Evolutionary conservation across 2,888 invertebrate genomes (phyloP).

Genomic region (Apamea crenata): DNA sequence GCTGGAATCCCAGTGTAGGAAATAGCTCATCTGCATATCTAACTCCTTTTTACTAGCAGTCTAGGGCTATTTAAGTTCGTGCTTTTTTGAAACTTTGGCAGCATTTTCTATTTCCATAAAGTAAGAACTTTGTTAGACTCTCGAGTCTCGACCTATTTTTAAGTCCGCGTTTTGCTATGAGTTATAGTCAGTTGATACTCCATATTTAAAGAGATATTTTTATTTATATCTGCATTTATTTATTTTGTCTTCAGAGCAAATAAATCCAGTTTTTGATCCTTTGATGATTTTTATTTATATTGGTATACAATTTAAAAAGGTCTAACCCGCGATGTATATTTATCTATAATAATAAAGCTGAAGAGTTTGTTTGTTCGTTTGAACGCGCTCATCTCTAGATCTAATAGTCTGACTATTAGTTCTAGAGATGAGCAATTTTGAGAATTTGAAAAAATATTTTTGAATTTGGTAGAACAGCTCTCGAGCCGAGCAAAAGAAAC

Average conservation of each 20-base stretch:
- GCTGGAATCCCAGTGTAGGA: background rate
- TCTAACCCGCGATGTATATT: background rate
- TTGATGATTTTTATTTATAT: background rate
- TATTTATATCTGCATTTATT: background rate
- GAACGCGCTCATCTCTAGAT: too few species aligned
- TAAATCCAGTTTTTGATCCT: constrained; percentile 15
- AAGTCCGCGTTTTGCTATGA: background rate
- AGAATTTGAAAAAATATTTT: too few species aligned
- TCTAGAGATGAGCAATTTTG: too few species aligned
- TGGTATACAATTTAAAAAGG: background rate
- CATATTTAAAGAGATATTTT: background rate
- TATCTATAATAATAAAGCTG: too few species aligned
- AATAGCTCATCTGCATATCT: too few species aligned
- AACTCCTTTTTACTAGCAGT: background rate
- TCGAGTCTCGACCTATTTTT: background rate
- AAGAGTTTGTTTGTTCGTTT: too few species aligned
- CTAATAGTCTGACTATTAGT: too few species aligned
- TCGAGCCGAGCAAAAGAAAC: too few species aligned
- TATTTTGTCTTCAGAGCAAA: background rate
- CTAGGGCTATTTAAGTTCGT: background rate
- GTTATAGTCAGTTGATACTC: too few species aligned
- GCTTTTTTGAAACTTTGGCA: too few species aligned
- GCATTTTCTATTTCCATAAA: background rate
- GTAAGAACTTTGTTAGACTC: background rate
- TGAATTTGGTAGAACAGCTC: too few species aligned